Evolutionary conservation across 2,113 vertebrate species (phyloP).

Genomic region (Rallus limicola): DNA sequence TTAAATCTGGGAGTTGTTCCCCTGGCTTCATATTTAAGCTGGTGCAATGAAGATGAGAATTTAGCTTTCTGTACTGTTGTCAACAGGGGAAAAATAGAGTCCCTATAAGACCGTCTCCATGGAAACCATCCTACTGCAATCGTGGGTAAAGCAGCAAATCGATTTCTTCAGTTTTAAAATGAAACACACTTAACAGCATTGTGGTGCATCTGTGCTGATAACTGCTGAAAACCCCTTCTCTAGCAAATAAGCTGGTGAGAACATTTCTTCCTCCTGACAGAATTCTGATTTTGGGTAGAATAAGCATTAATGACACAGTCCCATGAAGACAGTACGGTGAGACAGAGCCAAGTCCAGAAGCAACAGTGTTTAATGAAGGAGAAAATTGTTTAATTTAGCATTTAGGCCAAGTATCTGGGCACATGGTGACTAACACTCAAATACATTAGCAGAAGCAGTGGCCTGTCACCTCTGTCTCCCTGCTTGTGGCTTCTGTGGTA

Average conservation of each 20-base stretch:
- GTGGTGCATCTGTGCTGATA: constrained; percentile 21
- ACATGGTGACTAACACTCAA: background rate
- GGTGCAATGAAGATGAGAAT: constrained; percentile 36
- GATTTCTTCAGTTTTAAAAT: constrained; percentile 51
- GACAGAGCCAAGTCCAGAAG: constrained; percentile 49
- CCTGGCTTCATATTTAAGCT: constrained; percentile 30
- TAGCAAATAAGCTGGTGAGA: background rate
- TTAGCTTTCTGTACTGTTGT: constrained; percentile 42
- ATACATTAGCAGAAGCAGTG: background rate
- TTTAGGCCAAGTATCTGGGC: constrained; percentile 46
- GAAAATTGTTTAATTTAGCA: constrained; percentile 71
- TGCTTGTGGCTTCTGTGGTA: background rate
- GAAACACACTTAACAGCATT: constrained; percentile 4
- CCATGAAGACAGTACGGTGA: background rate
- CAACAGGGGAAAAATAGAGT: constrained; percentile 37
- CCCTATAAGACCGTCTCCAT: constrained; percentile 62
- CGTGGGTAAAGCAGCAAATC: constrained; percentile 42
- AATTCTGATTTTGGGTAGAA: constrained; percentile 15
- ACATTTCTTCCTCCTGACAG: background rate
- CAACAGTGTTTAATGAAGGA: constrained; percentile 57
- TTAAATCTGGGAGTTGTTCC: constrained; percentile 2
- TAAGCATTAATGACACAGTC: background rate
- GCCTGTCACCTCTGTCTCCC: background rate
- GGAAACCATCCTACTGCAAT: constrained; percentile 62
- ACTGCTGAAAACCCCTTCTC: background rate